A percentile compares a stretch with the other conserved stretches of the same genome.
Evolutionary conservation across 2,888 invertebrate species (phyloP).

Genomic region (Temnothorax rugatulus): DNA sequence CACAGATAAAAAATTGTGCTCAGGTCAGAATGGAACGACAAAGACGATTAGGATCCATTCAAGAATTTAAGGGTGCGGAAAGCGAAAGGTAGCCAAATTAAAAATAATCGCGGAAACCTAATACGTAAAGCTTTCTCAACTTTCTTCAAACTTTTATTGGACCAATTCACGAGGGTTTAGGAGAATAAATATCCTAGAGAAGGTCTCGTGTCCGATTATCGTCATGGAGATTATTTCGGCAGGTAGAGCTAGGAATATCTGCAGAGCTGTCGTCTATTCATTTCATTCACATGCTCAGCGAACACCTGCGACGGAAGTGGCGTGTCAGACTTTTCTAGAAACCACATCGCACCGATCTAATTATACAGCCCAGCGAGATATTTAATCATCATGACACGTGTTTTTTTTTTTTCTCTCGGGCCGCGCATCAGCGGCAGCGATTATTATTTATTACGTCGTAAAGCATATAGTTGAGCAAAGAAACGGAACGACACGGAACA

Average conservation of each 20-base stretch:
- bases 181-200: slow-evolving; percentile 66
- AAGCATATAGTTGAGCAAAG: slow-evolving; percentile 20
- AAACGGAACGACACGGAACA: slow-evolving; percentile 29
- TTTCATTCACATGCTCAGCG: neutral
- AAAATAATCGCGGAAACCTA: slow-evolving; percentile 69
- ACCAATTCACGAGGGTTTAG: slow-evolving; percentile 82
- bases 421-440: slow-evolving; percentile 20
- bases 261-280: slow-evolving; percentile 53
- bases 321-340: slow-evolving; percentile 12
- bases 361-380: slow-evolving; percentile 14
- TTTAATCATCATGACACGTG: slow-evolving; percentile 38
- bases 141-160: slow-evolving; percentile 75
- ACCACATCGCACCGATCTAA: slow-evolving; percentile 3
- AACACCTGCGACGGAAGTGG: neutral
- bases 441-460: slow-evolving; percentile 51
- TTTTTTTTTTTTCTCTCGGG: slow-evolving; percentile 2
- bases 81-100: slow-evolving; percentile 64
- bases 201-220: slow-evolving; percentile 81
- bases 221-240: slow-evolving; percentile 79
- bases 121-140: slow-evolving; percentile 59
- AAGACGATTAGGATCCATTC: neutral
- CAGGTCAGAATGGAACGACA: neutral
- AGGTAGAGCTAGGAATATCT: slow-evolving; percentile 59
- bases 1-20: neutral
- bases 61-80: neutral